Evolutionary conservation across 1,140 invertebrate genomes (phyloP).

Genomic region (Saxidomus purpurata): DNA sequence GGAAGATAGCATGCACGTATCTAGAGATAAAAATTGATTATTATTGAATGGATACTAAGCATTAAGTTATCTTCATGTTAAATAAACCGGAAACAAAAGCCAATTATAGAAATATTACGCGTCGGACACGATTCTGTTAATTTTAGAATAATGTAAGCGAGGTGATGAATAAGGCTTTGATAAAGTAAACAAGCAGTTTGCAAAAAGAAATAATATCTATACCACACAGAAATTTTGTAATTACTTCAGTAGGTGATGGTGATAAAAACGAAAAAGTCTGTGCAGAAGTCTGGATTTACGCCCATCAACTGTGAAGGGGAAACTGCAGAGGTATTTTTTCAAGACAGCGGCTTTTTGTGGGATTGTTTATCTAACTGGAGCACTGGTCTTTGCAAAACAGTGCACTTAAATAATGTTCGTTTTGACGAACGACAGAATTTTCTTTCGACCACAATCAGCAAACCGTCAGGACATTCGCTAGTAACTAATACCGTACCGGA

Average conservation of each 20-base stretch:
- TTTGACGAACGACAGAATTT: not conserved
- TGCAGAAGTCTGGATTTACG: slow-evolving; percentile 4
- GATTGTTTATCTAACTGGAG: not conserved
- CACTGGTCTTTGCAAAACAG: not conserved
- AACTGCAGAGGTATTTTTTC: not conserved
- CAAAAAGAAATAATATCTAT: not conserved
- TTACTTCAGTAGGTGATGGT: slow-evolving; percentile 29
- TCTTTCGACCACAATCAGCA: no score
- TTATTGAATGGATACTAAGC: not conserved
- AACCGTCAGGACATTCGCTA: not conserved
- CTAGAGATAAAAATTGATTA: not conserved
- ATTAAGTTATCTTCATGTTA: not conserved
- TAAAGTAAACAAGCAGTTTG: no score
- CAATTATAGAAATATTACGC: not conserved
- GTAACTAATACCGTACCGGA: slow-evolving; percentile 15
- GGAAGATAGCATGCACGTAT: not conserved
- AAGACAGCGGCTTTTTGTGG: not conserved
- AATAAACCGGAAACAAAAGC: not conserved
- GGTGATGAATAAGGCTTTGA: no score
- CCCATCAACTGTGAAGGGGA: not conserved
- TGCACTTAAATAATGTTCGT: not conserved
- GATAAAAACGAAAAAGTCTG: not conserved
- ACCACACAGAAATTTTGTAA: not conserved
- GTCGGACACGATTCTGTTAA: not conserved
- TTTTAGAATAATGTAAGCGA: no score